Evolutionary conservation across 2,797 vertebrate genomes (phyloP), one percentile per base, ranked within the genome.

Genomic region (Melanotaenia maccullochi): DNA sequence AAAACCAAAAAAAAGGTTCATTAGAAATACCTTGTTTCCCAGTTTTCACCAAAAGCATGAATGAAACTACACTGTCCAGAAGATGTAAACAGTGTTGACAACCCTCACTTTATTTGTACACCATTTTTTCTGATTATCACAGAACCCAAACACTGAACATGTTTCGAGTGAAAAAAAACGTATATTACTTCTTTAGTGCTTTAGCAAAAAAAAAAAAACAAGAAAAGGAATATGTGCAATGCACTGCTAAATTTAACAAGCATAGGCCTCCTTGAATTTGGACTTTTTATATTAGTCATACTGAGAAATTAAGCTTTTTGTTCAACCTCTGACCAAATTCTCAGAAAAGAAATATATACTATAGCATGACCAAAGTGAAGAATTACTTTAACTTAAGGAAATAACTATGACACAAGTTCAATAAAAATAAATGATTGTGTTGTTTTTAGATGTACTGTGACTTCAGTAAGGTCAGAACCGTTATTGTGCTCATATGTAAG

Each of bases 401-500:
- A 22, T 16, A 16, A 42, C 22, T 30, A 8, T 9, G 24, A 47
- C 4, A 67, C 51, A 38, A 22, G 12, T 65, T 71, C 5, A 68
- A n/a, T 71, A 22, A 61, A 60, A 76, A 44, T 13, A 24, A 65
- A 65, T 1, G 4, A 30, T 6, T 16, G 49, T 12, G 8, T 2
- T 20, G 40, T 68, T 60, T 79, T 30, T 30, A 60, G 20, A 44
- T 57, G 42, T 85, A 36, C 24, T 11, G 32, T 76, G 63, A 42
- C n/a, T 76, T 63, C 1, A 18, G 25, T 9, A 18, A 76, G 38
- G 56, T 42, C 38, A 58, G 24, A 18, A 47, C n/a, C 8, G 22
- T 75, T 65, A 70, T 56, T 73, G 5, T 6, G 20, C 32, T 77
- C 69, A 78, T 85, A 72, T 69, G 70, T 78, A 18, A 52, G 58